Base-by-base conservation (phyloP, 2,113 vertebrate species). In the Dolichallabes microphthalmus region DNA sequence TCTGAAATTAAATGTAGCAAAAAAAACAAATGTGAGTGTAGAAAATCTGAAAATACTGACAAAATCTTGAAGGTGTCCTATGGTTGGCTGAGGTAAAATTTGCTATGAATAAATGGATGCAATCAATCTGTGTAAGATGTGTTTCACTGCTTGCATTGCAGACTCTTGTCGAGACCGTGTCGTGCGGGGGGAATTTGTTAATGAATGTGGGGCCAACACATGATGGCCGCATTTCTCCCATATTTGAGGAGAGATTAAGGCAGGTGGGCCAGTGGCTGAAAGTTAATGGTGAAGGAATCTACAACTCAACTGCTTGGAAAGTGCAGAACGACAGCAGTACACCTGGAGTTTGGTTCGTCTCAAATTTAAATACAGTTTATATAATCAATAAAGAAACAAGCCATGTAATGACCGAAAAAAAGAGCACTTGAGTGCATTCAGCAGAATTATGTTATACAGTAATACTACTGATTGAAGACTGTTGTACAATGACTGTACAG, bases 181-280 rank as follows among this genome's bases (percentile, higher is more conserved):
- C 98, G 3, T 98, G 96, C 64, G 98, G 97, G 45, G 98, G 98
- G 82, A 99, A 99, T 90, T 93, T 99, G 84, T 89, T 99, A 91
- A 90, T 99, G 97, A 99, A 99, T 69, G 86, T 99, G 0, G 97
- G 98, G 0, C 97, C 98, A 73, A 98, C 96, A 1, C 94, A 93
- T 0, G 97, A 99, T 0, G 98, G 98, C 1, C 94, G 90, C 77
- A 96, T 99, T 1, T 20, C 94, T 20, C 93, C 95, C 17, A 83
- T 99, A 89, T 98, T 96, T 68, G 96, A 99, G 93, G 97, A 99
- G 86, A 95, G 98, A 57, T 92, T 99, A 88, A 92, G 93, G 87
- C 96, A 99, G 92, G 93, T 99, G 93, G 98, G 98, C 1, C 86
- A 89, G 85, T 99, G 98, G 98, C 93, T 99, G 86, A 85, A 90